A percentile compares a stretch with the other conserved stretches of the same genome.
Conservation (phyloP, 2,797 vertebrate species). For the Trematomus bernacchii region DNA sequence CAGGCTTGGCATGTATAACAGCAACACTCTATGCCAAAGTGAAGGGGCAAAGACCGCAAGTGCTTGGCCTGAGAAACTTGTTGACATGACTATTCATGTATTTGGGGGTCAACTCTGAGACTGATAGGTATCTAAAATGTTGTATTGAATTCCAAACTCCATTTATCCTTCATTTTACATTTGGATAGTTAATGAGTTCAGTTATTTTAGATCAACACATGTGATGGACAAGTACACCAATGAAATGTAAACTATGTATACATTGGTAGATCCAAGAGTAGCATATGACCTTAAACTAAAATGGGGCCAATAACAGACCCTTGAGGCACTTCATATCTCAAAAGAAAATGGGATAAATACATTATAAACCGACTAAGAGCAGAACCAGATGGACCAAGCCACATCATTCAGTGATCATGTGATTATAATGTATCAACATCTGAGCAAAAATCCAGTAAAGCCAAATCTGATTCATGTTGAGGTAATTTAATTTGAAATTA, state of each 20-base stretch:
- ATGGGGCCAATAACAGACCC: background rate
- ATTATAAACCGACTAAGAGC: background rate
- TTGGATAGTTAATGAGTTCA: too few species aligned
- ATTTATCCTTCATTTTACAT: background rate
- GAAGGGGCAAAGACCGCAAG: too few species aligned
- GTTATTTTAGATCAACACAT: background rate
- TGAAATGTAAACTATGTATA: background rate
- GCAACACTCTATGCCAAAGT: too few species aligned
- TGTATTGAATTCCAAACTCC: too few species aligned
- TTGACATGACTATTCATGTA: too few species aligned
- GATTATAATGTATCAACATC: background rate
- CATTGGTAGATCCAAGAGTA: background rate
- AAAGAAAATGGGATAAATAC: constrained; percentile 4
- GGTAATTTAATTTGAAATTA: background rate
- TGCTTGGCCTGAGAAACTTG: too few species aligned
- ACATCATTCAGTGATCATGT: background rate
- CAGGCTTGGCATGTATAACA: too few species aligned
- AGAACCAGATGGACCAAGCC: background rate
- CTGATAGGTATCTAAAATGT: too few species aligned
- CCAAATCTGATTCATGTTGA: background rate
- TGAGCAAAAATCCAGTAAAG: background rate
- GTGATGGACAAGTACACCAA: background rate
- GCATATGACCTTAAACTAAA: background rate
- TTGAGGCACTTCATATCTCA: constrained; percentile 6
- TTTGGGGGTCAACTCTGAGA: too few species aligned